Percentiles rank a stretch among this genome's conserved stretches.
Evolutionary conservation across 2,888 invertebrate genomes (phyloP).

Genomic region (Dichetophora obliterata): DNA sequence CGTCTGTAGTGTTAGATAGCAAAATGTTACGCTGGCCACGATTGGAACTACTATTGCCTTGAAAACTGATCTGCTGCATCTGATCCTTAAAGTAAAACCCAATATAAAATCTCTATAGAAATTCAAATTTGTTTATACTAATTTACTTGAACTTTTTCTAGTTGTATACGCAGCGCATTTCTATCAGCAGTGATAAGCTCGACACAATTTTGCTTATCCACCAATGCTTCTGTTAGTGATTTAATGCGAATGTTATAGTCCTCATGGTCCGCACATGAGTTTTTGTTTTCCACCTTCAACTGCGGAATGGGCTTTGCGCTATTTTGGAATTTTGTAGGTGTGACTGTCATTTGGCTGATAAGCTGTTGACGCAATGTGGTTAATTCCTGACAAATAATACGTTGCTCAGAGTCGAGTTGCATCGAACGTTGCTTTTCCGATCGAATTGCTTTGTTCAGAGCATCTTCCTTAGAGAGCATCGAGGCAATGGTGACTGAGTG

Average conservation of each 20-base stretch:
- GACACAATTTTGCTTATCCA: constrained; percentile 87
- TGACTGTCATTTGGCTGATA: constrained; percentile 62
- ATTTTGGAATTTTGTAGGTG: constrained; percentile 59
- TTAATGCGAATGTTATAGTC: constrained; percentile 69
- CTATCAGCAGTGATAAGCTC: constrained; percentile 87
- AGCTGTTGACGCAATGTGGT: constrained; percentile 66
- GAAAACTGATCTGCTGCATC: constrained; percentile 73
- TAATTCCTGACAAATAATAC: constrained; percentile 67
- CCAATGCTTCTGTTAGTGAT: constrained; percentile 83
- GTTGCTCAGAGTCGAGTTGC: constrained; percentile 67
- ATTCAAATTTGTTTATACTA: neutral
- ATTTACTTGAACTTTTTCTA: constrained; percentile 83
- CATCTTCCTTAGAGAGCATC: constrained; percentile 55
- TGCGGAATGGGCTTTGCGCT: constrained; percentile 72
- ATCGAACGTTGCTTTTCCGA: constrained; percentile 70
- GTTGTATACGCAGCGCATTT: constrained; percentile 85
- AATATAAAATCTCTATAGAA: no score
- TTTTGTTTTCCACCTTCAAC: constrained; percentile 54
- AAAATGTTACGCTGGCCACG: constrained; percentile 62
- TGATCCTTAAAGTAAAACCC: constrained; percentile 66
- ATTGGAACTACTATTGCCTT: constrained; percentile 58
- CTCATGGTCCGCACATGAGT: constrained; percentile 57
- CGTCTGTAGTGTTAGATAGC: constrained; percentile 77
- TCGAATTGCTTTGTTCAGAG: constrained; percentile 57
- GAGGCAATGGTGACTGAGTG: constrained; percentile 42